Evolutionary conservation across 2,113 vertebrate species (phyloP).

Genomic region (Oncorhynchus tshawytscha): DNA sequence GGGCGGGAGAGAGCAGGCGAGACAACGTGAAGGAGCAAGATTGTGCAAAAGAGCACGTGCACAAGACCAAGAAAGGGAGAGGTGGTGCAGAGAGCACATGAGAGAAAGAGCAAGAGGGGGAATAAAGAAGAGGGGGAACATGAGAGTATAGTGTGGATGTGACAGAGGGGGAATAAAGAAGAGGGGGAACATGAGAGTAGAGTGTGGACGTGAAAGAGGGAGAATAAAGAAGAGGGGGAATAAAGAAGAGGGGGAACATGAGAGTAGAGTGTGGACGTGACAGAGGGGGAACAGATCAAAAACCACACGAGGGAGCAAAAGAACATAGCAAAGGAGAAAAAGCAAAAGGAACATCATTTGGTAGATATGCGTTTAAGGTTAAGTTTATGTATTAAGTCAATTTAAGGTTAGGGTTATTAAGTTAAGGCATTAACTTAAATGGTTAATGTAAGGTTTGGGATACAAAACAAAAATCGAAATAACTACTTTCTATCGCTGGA

Average conservation of each 20-base stretch:
- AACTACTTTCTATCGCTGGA: too few relatives aligned
- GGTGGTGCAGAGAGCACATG: not conserved
- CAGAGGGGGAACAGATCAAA: not conserved
- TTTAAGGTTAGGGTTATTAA: too few relatives aligned
- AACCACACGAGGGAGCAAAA: conserved; percentile 23
- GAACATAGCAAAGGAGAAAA: not conserved
- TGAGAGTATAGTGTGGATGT: not conserved
- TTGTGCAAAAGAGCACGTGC: not conserved
- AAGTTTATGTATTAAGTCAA: too few relatives aligned
- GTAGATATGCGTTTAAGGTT: too few relatives aligned
- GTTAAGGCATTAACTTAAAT: too few relatives aligned
- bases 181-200: not conserved
- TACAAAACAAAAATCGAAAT: too few relatives aligned
- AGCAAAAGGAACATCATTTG: not conserved
- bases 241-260: not conserved
- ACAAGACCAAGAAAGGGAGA: conserved; percentile 37
- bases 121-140: not conserved
- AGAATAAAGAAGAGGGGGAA: not conserved
- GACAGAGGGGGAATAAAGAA: too few relatives aligned
- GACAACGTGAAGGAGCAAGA: not conserved
- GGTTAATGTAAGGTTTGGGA: too few relatives aligned
- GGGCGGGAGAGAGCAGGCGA: not conserved
- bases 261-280: not conserved
- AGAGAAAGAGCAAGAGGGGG: conserved; percentile 7
- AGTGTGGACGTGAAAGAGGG: conserved; percentile 1